Base-by-base conservation (phyloP, 2,797 vertebrate genomes). In the Notolabrus celidotus region DNA sequence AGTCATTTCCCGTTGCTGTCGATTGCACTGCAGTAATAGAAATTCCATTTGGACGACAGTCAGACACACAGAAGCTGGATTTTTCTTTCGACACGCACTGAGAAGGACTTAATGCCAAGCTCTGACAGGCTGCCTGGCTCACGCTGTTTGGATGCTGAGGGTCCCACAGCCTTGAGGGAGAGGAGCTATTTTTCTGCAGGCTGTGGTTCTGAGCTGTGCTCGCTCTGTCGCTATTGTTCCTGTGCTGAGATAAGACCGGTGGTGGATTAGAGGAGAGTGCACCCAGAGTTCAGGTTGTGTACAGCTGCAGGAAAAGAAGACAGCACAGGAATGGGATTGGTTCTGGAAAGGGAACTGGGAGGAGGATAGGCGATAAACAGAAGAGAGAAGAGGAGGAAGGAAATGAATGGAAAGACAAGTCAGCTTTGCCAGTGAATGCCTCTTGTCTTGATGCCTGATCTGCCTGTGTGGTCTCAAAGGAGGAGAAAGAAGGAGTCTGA, bases 221-320 rank as follows among this genome's bases (percentile, higher is more conserved):
- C 5, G 67, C 70, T 90, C 87, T 89, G 89, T 71, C 69, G 65
- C 88, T 84, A 89, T 91, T 92, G 91, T 93, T 92, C 85, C 79
- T 46, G 50, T 33, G 73, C 79, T 33, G 71, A 86, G 91, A 93
- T 91, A 92, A 92, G 85, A 75, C 89, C 67, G 82, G 49, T 14
- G 41, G 55, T 73, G 89, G 90, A 93, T 93, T 92, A 91, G 82
- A 90, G 72, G 71, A 60, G 86, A 85, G 91, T 92, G 91, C 92
- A 93, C 49, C 74, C 83, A 92, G 90, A 93, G 93, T 93, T 93
- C 92, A 94, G 86, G 66, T 79, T 82, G 73, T 59, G 76, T 70
- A 61, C 34, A 42, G 66, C 25, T 78, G 67, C 60, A 60, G 78
- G 64, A 64, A 67, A 67, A 78, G 67, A 85, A 80, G 22, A 45